These are phyloP conservation scores for Psettodes erumei DNA, from an alignment of 2,113 vertebrate species.

Conservation along the genomic window DNA sequence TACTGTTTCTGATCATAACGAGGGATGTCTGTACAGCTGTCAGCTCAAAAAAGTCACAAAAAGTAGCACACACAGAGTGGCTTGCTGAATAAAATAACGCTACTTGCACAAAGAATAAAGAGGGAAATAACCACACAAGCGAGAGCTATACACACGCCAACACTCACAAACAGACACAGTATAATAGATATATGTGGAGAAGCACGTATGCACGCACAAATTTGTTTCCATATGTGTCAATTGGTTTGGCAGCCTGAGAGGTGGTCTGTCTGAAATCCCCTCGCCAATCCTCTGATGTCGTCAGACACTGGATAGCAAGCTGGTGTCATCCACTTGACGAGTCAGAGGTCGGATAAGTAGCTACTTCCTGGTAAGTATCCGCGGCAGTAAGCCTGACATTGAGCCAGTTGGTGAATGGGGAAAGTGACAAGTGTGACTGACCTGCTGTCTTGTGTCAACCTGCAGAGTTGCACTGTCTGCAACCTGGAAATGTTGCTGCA, in stretches of 20 bases:
- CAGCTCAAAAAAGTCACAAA: neutral
- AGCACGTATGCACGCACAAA: neutral
- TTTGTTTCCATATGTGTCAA: constrained; percentile 15
- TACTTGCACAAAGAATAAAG: too few relatives aligned
- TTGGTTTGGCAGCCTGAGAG: constrained; percentile 34
- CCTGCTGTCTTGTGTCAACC: constrained; percentile 6
- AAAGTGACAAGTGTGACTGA: constrained; percentile 25
- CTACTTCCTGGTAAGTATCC: constrained; percentile 53
- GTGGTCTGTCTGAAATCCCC: constrained; percentile 63
- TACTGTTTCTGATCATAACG: neutral
- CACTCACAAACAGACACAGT: neutral
- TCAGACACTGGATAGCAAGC: constrained; percentile 72
- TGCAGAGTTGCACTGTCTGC: neutral
- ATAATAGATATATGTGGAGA: neutral
- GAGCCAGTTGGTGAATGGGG: constrained; percentile 67
- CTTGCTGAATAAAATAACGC: neutral
- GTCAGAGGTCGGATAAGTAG: constrained; percentile 74
- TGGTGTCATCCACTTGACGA: constrained; percentile 74
- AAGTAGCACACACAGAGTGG: neutral
- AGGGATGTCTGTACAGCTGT: neutral
- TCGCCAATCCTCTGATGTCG: constrained; percentile 67
- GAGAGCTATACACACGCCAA: neutral
- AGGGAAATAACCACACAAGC: neutral
- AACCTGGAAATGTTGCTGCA: neutral
- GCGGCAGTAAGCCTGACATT: constrained; percentile 54